Evolutionary conservation across 2,113 vertebrate species (phyloP).

Genomic region (Lates calcarifer): DNA sequence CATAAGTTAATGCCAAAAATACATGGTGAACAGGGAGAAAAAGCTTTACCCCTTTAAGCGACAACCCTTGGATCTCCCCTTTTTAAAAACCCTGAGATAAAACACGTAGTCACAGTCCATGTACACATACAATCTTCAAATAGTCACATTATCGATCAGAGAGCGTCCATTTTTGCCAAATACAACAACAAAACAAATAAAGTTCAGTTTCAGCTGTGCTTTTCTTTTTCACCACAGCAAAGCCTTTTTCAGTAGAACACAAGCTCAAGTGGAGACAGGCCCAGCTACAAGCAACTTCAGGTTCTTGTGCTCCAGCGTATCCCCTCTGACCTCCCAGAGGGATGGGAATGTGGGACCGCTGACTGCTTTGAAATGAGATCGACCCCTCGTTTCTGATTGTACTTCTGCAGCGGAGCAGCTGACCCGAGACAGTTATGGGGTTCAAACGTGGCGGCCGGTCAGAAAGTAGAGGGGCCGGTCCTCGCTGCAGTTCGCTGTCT

Average conservation of each 20-base stretch:
- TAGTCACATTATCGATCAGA: constrained; percentile 57
- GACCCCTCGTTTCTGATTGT: constrained; percentile 38
- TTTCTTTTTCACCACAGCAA: constrained; percentile 22
- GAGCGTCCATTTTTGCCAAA: constrained; percentile 35
- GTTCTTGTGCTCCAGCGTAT: constrained; percentile 13
- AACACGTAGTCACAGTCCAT: constrained; percentile 58
- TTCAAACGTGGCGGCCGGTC: constrained; percentile 94
- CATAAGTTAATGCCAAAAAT: constrained; percentile 52
- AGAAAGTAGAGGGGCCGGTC: constrained; percentile 97
- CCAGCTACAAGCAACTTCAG: constrained; percentile 25
- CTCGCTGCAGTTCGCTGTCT: constrained; percentile 96
- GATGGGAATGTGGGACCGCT: constrained; percentile 33
- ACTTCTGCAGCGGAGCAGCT: constrained; percentile 3
- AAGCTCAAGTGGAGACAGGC: constrained; percentile 32
- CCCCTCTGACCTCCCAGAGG: constrained; percentile 7
- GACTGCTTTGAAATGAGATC: constrained; percentile 31
- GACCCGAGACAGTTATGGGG: not conserved
- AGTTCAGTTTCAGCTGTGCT: constrained; percentile 35
- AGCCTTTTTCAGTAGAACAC: constrained; percentile 45
- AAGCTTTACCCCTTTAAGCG: constrained; percentile 37
- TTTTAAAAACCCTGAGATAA: constrained; percentile 85
- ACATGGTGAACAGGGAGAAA: constrained; percentile 42
- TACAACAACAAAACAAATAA: constrained; percentile 38
- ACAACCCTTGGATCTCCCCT: constrained; percentile 44
- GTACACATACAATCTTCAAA: constrained; percentile 71